Base-by-base conservation (phyloP, 2,797 vertebrate species). In the Cetoscarus ocellatus region DNA sequence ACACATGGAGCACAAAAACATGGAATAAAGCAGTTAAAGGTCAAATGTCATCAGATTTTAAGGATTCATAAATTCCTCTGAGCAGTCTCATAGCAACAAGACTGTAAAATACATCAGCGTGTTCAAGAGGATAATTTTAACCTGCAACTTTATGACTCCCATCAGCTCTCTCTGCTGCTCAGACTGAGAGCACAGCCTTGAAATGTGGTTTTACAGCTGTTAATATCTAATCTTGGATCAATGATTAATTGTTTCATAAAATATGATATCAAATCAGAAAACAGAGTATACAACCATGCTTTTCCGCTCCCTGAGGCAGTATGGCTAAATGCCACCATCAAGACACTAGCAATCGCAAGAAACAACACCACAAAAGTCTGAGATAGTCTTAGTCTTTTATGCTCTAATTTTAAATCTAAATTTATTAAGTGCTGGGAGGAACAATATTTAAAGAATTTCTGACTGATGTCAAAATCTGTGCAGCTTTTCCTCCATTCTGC, bases 111-210 rank as follows among this genome's bases (percentile, higher is more conserved):
- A 40, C 51, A 60, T 59, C 34, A 17, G 6, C 76, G 17, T 44
- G 18, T 61, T 10, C 38, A 12, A 44, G 19, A 0, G 36, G 68
- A 48, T 73, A 39, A 65, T 68, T 86, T 76, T 66, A 85, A 70
- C 64, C 70, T 51, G 54, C 43, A 42, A 15, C 56, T 27, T 60
- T 6, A 38, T n/a, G 44, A 64, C 67, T 42, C 61, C 47, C 44
- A 34, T 27, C 10, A 44, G 19, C 15, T 56, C 27, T 50, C 13
- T 17, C 19, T 69, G 15, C 27, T 18, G n/a, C n/a, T n/a, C n/a
- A n/a, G n/a, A n/a, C n/a, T 38, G 55, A 64, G 40, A 42, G 10
- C 51, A 27, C 48, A n/a, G 0, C 6, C 36, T 43, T 38, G 12
- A 47, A 5, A 40, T 45, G 10, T 27, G 17, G 15, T 15, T 56